phyloP scores from a whole-genome alignment of 2,797 vertebrate species.

The Acropternis orthonyx region DNA sequence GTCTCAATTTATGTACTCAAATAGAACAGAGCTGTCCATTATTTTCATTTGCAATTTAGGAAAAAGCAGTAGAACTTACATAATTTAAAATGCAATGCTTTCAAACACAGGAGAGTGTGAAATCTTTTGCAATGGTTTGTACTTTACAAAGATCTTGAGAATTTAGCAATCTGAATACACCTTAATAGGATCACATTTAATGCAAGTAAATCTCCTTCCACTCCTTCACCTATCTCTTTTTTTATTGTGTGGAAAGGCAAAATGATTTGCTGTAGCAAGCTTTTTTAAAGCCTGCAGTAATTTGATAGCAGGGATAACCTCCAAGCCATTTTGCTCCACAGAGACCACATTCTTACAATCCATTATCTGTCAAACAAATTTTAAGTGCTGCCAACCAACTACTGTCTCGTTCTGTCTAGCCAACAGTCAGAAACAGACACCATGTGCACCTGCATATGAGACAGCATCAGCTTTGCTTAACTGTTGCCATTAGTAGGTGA shows the following conservation, averaged over 20 bases:
- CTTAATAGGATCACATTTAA: neutral
- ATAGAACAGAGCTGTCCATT: neutral
- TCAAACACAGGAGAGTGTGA: neutral
- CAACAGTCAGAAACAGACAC: neutral
- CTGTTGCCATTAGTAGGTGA: neutral
- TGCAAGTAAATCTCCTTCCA: neutral
- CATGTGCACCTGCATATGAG: neutral
- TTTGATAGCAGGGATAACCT: conserved; percentile 21
- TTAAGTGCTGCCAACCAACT: neutral
- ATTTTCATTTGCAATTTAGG: neutral
- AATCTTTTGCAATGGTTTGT: neutral
- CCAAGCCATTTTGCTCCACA: neutral
- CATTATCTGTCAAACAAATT: neutral
- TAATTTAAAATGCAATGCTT: neutral
- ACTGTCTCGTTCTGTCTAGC: neutral
- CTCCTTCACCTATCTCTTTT: neutral
- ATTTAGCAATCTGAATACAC: neutral
- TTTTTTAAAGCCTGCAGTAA: neutral
- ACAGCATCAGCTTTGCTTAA: neutral
- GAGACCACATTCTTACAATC: neutral
- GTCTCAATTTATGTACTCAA: neutral
- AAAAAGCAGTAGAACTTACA: neutral
- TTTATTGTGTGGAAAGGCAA: neutral
- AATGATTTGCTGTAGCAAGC: neutral
- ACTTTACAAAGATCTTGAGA: neutral